A percentile compares a stretch with the other conserved stretches of the same genome.
Evolutionary conservation across 2,797 vertebrate species (phyloP).

Genomic region (Sebastes nivosus): DNA sequence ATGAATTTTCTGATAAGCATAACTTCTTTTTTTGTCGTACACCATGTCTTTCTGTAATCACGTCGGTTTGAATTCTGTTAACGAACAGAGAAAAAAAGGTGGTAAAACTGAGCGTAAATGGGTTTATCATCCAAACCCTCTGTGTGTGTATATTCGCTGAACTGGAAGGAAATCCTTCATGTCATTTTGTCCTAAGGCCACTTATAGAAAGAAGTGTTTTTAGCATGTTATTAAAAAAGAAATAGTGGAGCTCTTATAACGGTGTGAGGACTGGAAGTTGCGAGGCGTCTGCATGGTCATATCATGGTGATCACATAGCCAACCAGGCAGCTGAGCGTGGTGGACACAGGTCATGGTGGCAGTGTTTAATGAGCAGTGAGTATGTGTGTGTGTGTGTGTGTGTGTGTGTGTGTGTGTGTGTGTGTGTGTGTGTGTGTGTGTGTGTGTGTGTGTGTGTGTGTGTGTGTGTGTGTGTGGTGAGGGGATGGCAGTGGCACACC

Average conservation of each 20-base stretch:
- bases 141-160: background rate
- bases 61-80: background rate
- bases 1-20: background rate
- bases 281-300: background rate
- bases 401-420: background rate
- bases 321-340: background rate
- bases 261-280: background rate
- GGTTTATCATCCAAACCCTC: background rate
- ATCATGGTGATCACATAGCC: background rate
- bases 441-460: background rate
- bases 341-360: conserved; percentile 20
- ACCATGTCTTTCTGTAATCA: background rate
- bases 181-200: background rate
- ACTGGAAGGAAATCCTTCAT: background rate
- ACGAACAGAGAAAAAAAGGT: background rate
- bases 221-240: background rate
- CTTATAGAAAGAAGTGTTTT: background rate
- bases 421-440: too few relatives aligned
- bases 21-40: background rate
- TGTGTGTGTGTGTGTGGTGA: background rate
- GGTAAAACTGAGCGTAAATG: background rate
- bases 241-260: background rate
- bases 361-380: conserved; percentile 38
- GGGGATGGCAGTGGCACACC: background rate
- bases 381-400: background rate